Evolutionary conservation across 2,797 vertebrate genomes (phyloP).

Genomic region (Simalia tracyae): DNA sequence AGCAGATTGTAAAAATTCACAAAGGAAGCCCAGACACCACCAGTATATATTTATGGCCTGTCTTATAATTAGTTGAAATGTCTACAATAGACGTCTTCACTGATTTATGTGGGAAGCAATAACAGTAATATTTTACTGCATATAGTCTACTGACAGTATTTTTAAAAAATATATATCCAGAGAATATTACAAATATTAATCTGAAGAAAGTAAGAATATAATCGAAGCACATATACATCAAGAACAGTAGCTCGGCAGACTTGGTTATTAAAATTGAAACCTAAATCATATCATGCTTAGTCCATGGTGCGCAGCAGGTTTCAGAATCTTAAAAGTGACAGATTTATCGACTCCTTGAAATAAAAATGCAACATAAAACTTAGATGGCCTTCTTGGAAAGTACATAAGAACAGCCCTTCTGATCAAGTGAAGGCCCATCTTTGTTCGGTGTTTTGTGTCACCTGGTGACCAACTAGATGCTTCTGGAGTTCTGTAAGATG

Average conservation of each 20-base stretch:
- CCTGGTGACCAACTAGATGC: background rate
- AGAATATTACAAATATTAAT: background rate
- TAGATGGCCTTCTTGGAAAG: background rate
- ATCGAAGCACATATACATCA: background rate
- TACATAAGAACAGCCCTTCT: background rate
- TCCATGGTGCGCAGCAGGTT: background rate
- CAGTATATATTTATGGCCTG: background rate
- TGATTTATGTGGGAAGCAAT: background rate
- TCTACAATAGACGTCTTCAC: background rate
- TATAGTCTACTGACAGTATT: background rate
- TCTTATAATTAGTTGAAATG: conserved; percentile 13
- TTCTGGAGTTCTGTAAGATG: background rate
- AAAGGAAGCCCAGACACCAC: background rate
- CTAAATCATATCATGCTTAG: background rate
- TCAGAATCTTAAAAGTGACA: background rate
- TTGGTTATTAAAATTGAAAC: background rate
- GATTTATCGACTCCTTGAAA: background rate
- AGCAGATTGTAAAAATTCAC: conserved; percentile 12
- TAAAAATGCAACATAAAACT: background rate
- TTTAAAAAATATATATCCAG: background rate
- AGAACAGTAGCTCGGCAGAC: background rate
- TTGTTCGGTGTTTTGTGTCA: background rate
- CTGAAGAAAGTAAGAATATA: background rate
- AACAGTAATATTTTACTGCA: background rate
- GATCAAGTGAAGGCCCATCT: background rate